A percentile compares a stretch with the other conserved stretches of the same genome.
Evolutionary conservation across 2,888 invertebrate species (phyloP).

Genomic region (Parascotia fuliginaria): DNA sequence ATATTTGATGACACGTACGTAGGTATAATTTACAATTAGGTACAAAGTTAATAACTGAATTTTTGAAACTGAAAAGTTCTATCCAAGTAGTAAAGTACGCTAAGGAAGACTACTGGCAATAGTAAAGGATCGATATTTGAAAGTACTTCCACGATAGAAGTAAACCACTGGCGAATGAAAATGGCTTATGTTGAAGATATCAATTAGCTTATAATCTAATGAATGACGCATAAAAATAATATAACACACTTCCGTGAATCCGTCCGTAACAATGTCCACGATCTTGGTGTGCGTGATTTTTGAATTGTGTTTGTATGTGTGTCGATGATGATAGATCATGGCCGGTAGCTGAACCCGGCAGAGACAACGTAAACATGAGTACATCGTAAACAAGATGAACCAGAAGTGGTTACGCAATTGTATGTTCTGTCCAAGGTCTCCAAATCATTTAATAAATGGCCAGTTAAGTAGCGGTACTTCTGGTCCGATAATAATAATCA

Average conservation of each 20-base stretch:
- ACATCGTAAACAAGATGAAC: constrained; percentile 67
- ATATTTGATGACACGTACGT: too few relatives aligned
- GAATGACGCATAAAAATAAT: constrained; percentile 17
- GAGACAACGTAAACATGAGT: constrained; percentile 42
- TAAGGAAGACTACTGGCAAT: not conserved
- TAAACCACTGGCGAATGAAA: constrained; percentile 9
- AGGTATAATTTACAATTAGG: too few relatives aligned
- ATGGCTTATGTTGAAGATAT: constrained; percentile 18
- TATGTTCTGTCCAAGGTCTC: constrained; percentile 58
- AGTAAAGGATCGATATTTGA: constrained; percentile 5
- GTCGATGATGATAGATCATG: constrained; percentile 64
- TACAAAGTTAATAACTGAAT: too few relatives aligned
- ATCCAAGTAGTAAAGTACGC: not conserved
- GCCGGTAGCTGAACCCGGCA: constrained; percentile 74
- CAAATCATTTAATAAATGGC: constrained; percentile 30
- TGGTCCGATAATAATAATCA: constrained; percentile 7
- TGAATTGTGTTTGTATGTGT: constrained; percentile 38
- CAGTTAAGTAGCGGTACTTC: constrained; percentile 23
- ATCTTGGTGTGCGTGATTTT: constrained; percentile 4
- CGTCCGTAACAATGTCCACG: too few relatives aligned
- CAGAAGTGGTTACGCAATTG: constrained; percentile 58
- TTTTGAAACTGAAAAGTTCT: not conserved
- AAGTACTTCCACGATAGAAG: constrained; percentile 2
- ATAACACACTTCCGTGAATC: not conserved
- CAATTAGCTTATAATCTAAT: constrained; percentile 13